These are phyloP conservation scores for Fistularia tabacaria DNA, from an alignment of 2,797 vertebrate genomes.

Conservation along the genomic window DNA sequence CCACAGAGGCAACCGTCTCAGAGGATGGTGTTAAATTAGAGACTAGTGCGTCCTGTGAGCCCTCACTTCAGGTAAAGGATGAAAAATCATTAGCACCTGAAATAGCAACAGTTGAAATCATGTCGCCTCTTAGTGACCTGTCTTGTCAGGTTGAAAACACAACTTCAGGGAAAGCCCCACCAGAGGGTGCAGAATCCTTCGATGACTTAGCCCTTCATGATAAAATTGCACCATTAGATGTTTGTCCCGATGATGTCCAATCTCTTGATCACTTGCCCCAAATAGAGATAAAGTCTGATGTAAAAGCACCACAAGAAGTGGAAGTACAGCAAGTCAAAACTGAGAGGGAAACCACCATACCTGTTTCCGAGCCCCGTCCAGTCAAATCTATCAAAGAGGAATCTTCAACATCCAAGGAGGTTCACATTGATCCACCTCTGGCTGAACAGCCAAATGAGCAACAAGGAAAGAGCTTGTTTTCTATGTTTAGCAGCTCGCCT, in stretches of 20 bases:
- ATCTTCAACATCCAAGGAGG: conserved; percentile 30
- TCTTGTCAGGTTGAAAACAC: conserved; percentile 10
- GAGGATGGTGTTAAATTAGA: conserved; percentile 26
- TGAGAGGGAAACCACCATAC: conserved; percentile 14
- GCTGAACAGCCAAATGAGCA: conserved; percentile 58
- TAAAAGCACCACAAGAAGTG: conserved; percentile 18
- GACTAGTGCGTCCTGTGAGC: conserved; percentile 3
- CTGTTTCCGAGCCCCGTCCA: conserved; percentile 23
- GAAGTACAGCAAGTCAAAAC: conserved; percentile 19
- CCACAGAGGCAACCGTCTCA: conserved; percentile 3
- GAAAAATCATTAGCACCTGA: conserved; percentile 8
- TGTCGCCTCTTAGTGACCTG: not conserved
- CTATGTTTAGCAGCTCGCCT: conserved; percentile 61
- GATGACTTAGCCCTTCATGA: not conserved
- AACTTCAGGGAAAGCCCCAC: conserved; percentile 6
- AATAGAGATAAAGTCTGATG: conserved; percentile 25
- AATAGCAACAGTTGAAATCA: conserved; percentile 3
- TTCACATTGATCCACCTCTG: conserved; percentile 49
- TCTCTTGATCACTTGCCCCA: conserved; percentile 11
- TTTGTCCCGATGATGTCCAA: conserved; percentile 4
- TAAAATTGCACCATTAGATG: conserved; percentile 13
- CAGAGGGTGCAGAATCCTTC: conserved; percentile 9
- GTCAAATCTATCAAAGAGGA: conserved; percentile 27
- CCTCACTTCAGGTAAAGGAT: conserved; percentile 1
- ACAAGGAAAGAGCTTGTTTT: conserved; percentile 62